Evolutionary conservation across 2,888 invertebrate species (phyloP), one percentile per base, ranked within the genome.

Genomic region (Anthrax anthrax): DNA sequence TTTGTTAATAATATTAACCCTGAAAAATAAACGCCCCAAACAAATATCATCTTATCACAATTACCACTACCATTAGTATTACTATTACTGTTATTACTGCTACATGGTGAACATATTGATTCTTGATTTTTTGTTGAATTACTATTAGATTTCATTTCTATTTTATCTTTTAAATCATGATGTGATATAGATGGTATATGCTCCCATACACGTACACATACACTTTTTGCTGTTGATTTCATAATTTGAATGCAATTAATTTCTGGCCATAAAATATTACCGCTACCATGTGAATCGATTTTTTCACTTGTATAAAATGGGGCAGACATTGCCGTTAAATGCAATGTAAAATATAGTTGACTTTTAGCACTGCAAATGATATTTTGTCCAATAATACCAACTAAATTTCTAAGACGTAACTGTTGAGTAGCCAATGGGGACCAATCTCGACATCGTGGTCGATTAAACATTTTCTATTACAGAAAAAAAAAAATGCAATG

Each of bases 21-120:
- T 47, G 83, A 83, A 57, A 94, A 81, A 58, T 87, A 82, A 5
- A 94, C 77, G 2, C 84, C 84, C 88, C 89, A 91, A 3, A 85
- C 81, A 56, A 86, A 77, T 14, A 87, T 69, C 39, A 81, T 71
- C 12, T 71, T 68, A 58, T 84, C 81, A 53, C n/a, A 56, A 46
- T 46, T 55, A 46, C 37, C 51, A 17, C 3, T 57, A 54, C 2
- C 58, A 57, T 14, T 53, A 53, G 14, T 56, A 45, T 46, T 55
- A 46, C 37, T 52, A 16, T 34, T 27, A 39, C 34, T 43, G 10
- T 32, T 42, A 38, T 10, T 13, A 14, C 23, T 12, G 3, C 2
- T 12, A 32, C 29, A 12, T 12, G 12, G 10, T 29, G 12, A 29
- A 3, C 8, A 29, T 29, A 12, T 12, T 32, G 29, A 4, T 1